These are phyloP conservation scores for Catostomus latipinnis DNA, from an alignment of 2,797 vertebrate species.

Conservation along the genomic window DNA sequence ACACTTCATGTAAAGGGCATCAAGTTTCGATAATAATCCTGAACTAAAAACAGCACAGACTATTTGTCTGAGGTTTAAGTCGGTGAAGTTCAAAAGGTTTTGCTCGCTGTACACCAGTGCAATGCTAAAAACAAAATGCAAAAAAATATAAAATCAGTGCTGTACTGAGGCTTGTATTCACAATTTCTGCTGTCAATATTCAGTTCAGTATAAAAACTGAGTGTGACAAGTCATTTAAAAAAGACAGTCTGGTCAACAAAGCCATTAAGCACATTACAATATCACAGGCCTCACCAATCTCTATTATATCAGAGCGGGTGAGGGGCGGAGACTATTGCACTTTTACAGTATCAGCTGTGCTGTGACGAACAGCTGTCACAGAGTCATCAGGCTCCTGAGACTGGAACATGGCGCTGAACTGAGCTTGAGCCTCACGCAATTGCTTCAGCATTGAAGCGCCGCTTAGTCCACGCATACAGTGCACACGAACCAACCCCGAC, in stretches of 20 bases:
- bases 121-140: slow-evolving; percentile 46
- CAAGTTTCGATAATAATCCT: neutral
- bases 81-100: neutral
- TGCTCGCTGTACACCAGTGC: neutral
- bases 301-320: neutral
- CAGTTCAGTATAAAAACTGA: slow-evolving; percentile 38
- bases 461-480: slow-evolving; percentile 82
- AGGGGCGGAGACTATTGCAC: slow-evolving; percentile 49
- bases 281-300: neutral
- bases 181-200: slow-evolving; percentile 47
- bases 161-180: slow-evolving; percentile 38
- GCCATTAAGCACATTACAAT: neutral
- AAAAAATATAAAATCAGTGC: slow-evolving; percentile 52
- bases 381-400: slow-evolving; percentile 33
- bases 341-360: slow-evolving; percentile 52
- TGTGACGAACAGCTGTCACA: slow-evolving; percentile 50
- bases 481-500: slow-evolving; percentile 85
- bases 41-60: slow-evolving; percentile 2
- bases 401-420: slow-evolving; percentile 74
- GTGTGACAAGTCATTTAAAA: slow-evolving; percentile 10
- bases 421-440: slow-evolving; percentile 71
- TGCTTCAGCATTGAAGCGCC: slow-evolving; percentile 70
- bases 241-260: neutral
- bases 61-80: neutral
- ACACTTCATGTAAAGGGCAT: neutral